Conservation (phyloP, 2,797 vertebrate genomes). For the Adelosebastes latens region DNA sequence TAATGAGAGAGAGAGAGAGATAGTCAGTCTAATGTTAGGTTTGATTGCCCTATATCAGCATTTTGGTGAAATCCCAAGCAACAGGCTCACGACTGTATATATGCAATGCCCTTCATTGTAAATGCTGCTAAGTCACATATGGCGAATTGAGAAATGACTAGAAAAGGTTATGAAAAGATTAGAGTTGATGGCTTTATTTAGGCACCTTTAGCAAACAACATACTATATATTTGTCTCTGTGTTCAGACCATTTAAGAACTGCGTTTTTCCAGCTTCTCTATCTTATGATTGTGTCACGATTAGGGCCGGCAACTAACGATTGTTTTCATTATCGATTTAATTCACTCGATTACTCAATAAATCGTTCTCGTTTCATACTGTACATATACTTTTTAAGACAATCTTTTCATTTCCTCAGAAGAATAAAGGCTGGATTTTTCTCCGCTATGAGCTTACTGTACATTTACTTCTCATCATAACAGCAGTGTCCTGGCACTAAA, state of each 20-base stretch:
- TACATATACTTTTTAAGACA: not conserved
- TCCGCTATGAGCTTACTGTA: not conserved
- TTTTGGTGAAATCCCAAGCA: conserved; percentile 6
- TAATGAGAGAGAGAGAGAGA: conserved; percentile 27
- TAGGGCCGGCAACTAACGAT: not conserved
- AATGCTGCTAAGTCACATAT: not conserved
- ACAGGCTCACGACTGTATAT: not conserved
- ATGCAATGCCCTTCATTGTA: not conserved
- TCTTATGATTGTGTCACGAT: not conserved
- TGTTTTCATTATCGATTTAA: not conserved
- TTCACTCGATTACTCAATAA: not conserved
- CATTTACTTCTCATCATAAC: not conserved
- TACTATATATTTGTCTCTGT: not conserved
- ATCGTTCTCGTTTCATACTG: not conserved
- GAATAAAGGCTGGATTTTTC: not conserved
- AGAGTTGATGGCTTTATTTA: not conserved
- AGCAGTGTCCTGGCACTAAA: not conserved
- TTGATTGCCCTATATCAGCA: conserved; percentile 19
- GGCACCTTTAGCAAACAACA: not conserved
- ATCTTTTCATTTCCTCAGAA: not conserved
- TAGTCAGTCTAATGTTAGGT: conserved; percentile 11
- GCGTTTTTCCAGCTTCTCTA: not conserved
- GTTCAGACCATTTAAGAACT: not conserved
- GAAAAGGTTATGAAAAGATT: not conserved
- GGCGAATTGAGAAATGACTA: not conserved